phyloP scores from a whole-genome alignment of 1,140 invertebrate species.

The Hyphantria cunea region DNA sequence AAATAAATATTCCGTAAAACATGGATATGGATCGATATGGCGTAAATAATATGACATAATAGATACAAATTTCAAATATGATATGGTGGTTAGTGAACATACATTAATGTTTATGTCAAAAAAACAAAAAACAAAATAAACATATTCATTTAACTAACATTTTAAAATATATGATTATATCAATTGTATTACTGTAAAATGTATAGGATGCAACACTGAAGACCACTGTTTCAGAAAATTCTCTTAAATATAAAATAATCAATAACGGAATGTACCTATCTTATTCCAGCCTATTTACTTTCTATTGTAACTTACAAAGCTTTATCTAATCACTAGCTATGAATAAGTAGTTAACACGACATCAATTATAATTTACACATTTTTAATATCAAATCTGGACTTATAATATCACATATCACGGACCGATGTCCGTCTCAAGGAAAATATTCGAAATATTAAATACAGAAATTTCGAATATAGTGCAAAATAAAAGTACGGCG shows the following conservation, averaged over 20 bases:
- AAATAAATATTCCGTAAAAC: no score
- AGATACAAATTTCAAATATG: no score
- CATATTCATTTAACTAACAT: no score
- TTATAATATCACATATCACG: slow-evolving; percentile 79
- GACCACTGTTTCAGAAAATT: slow-evolving; percentile 5
- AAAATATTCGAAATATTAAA: slow-evolving; percentile 28
- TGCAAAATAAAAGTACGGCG: slow-evolving; percentile 27
- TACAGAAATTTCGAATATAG: slow-evolving; percentile 23
- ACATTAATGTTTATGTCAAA: no score
- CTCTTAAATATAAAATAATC: slow-evolving; percentile 31
- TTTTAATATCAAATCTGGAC: slow-evolving; percentile 61
- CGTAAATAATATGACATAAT: no score
- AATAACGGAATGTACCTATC: slow-evolving; percentile 31
- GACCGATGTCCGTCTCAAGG: slow-evolving; percentile 54
- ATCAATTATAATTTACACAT: slow-evolving; percentile 70
- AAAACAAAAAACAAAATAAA: no score
- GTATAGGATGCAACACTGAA: slow-evolving; percentile 19
- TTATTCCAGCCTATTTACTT: slow-evolving; percentile 31
- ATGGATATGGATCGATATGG: no score
- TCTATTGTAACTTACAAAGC: slow-evolving; percentile 48
- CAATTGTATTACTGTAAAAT: no score
- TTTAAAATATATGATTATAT: no score
- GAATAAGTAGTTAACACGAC: slow-evolving; percentile 60
- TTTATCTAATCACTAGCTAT: slow-evolving; percentile 39
- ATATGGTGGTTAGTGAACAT: no score